Evolutionary conservation across 2,888 invertebrate genomes (phyloP), one percentile per base, ranked within the genome.

Genomic region (Cactoblastis cactorum): DNA sequence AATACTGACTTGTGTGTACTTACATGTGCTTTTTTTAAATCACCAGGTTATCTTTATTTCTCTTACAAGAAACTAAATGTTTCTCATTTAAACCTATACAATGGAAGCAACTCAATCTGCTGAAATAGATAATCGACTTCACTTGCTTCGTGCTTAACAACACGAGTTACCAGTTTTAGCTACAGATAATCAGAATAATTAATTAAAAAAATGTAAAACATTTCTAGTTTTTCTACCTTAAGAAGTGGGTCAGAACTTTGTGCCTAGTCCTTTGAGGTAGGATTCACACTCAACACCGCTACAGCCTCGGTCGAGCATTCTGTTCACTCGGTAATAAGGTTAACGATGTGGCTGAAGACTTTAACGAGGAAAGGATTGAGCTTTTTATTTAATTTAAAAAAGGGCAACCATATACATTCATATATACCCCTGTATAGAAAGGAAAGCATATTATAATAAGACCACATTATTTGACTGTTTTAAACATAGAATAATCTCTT

Each of bases 291-390:
- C 46, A n/a, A 8, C 9, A 18, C 19, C 39, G 46, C 34, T 12
- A 22, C 19, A 32, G 41, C 15, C 14, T 18, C 37, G 28, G 49
- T 43, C 19, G 70, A 72, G 71, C 71, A 71, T 70, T 68, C 70
- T 49, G 62, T 52, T 57, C 72, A 69, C 69, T 68, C 65, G 62
- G 75, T 83, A 80, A 83, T 81, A 77, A 79, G 82, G 81, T 82
- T 83, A 83, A 83, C 80, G 81, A 82, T 77, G 67, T 68, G 70
- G 69, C 69, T 69, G 76, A 73, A 77, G 72, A 74, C 68, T 67
- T 72, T 77, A 81, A 79, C 74, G 77, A 76, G 75, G 61, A 65
- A 69, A 67, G 70, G 71, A 70, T 73, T 71, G 67, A 65, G 63
- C 62, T 58, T 68, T 69, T 79, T 76, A 67, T 77, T 74, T 76